Conservation (phyloP, 1,140 invertebrate species). For the Helicoverpa zea region DNA sequence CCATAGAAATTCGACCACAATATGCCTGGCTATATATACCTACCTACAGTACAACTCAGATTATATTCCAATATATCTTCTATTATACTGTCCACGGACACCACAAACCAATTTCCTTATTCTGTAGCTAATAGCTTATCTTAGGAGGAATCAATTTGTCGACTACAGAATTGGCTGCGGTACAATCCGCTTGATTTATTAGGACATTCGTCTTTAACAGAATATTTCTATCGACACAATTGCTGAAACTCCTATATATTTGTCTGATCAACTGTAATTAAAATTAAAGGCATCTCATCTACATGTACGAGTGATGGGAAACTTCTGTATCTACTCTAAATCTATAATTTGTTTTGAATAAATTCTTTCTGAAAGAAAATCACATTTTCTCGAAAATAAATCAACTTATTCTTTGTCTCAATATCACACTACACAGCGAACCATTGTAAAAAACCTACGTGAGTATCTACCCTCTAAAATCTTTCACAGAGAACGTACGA, state of each 20-base stretch:
- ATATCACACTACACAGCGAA: not conserved
- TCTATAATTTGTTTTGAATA: no score
- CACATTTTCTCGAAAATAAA: no score
- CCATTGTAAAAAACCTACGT: not conserved
- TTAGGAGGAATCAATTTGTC: conserved; percentile 24
- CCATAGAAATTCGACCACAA: not conserved
- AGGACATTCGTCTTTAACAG: conserved; percentile 12
- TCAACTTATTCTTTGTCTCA: not conserved
- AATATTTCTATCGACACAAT: not conserved
- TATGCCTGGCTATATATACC: not conserved
- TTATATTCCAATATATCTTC: conserved; percentile 20
- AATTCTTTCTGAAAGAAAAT: no score
- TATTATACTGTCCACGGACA: conserved; percentile 20
- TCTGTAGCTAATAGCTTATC: conserved; percentile 24
- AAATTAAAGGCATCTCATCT: not conserved
- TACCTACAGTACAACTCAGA: not conserved
- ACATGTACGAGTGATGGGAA: no score
- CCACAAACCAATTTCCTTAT: conserved; percentile 32
- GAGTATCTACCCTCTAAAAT: conserved; percentile 3
- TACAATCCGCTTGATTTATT: conserved; percentile 30
- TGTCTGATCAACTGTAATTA: not conserved
- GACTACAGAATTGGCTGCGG: conserved; percentile 22
- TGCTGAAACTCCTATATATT: not conserved
- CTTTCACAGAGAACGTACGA: conserved; percentile 1
- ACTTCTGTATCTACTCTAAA: no score